These are phyloP conservation scores for Clivina fossor DNA, from an alignment of 2,888 invertebrate genomes.

Conservation along the genomic window DNA sequence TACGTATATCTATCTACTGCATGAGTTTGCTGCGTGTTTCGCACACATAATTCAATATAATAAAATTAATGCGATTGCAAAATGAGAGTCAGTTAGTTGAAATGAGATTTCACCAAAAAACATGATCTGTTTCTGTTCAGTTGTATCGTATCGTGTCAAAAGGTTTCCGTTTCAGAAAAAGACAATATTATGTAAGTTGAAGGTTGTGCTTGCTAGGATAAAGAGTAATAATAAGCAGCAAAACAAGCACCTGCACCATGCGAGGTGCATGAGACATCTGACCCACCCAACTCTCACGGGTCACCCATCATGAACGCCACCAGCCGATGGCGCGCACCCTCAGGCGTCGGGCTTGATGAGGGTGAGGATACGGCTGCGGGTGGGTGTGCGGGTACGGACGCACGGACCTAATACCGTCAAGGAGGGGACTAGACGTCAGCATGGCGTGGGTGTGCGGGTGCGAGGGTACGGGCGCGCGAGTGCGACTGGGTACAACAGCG, in stretches of 20 bases:
- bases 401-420: no score
- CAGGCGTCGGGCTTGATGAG: slow-evolving; percentile 12
- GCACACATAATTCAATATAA: background rate
- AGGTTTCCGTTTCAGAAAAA: no score
- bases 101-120: no score
- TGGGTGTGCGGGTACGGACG: slow-evolving; percentile 44
- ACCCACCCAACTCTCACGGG: slow-evolving; percentile 48
- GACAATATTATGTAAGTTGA: no score
- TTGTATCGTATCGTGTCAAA: no score
- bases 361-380: slow-evolving; percentile 47
- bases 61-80: slow-evolving; percentile 1
- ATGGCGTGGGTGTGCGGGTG: slow-evolving; percentile 19
- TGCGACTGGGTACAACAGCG: slow-evolving; percentile 27
- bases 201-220: no score
- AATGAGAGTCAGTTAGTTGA: background rate
- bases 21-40: background rate
- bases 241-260: slow-evolving; percentile 41
- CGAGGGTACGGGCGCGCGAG: slow-evolving; percentile 27
- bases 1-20: no score
- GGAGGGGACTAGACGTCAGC: slow-evolving; percentile 36
- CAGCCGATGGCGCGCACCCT: slow-evolving; percentile 13
- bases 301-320: slow-evolving; percentile 5
- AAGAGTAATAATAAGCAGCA: no score
- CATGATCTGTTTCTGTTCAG: no score
- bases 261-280: slow-evolving; percentile 51